Base-by-base conservation (phyloP, 2,888 invertebrate species). In the Dicyrtomina minuta region DNA sequence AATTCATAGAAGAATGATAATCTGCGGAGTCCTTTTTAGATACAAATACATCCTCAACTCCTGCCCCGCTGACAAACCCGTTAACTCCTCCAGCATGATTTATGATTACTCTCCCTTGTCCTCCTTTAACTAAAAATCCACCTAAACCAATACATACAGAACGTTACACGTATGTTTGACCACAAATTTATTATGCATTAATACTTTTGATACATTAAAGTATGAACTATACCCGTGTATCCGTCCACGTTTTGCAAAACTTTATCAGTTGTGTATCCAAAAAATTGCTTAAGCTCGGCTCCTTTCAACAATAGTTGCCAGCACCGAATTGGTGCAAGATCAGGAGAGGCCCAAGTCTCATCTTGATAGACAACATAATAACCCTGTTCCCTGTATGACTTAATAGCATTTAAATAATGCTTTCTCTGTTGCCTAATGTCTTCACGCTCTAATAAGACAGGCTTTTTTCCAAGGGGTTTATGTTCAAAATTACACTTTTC, bases 301-400 rank as follows among this genome's bases (percentile, higher is more conserved):
- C 3, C 15, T 4, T 24, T 15, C 15, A 64, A 13, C 4, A 15
- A 17, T 12, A 64, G 17, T 1, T 33, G 51, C 53, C 64, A 64
- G 20, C 51, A 64, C 17, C n/a, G 24, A 2, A 20, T 51, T 12
- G n/a, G 26, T 17, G 51, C 15, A 27, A 51, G 64, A 51, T 64
- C 64, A 8, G 17, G 33, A n/a, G 17, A 51, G n/a, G n/a, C n/a
- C n/a, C n/a, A n/a, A n/a, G n/a, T n/a, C n/a, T n/a, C n/a, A n/a
- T n/a, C n/a, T n/a, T n/a, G n/a, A n/a, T n/a, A n/a, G n/a, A n/a
- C n/a, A n/a, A n/a, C n/a, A n/a, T n/a, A n/a, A n/a, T n/a, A n/a
- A n/a, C n/a, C n/a, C n/a, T 17, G 20, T 5, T 15, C 17, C 1
- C 6, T 17, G 5, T 6, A 2, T 17, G 4, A n/a, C 13, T 60